Evolutionary conservation across 2,797 vertebrate species (phyloP), one percentile per base, ranked within the genome.

Genomic region (Cryptoblepharus egeriae): DNA sequence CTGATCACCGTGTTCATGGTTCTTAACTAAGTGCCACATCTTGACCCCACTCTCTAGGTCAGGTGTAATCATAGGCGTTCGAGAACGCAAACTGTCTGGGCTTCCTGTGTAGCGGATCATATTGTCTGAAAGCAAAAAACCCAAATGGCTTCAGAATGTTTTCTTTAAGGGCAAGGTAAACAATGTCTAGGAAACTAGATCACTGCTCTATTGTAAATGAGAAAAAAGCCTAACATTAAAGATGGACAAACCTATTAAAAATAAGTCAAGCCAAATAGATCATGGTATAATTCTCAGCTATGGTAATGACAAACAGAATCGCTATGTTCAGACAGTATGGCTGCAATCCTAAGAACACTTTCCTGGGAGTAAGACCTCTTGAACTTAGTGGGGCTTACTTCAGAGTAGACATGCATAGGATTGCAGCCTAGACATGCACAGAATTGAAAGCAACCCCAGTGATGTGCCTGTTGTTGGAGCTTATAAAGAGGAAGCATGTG

Each of bases 41-140:
- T 99, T 99, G 76, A 99, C 97, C 2, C 98, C 98, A 0, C 97
- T 99, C 88, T 99, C 98, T 87, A 98, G 94, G 95, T 99, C 98
- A 0, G 98, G 98, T 0, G 98, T 99, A 95, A 99, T 99, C 98
- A 99, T 99, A 45, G 98, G 98, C 0, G 98, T 97, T 78, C 98
- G 97, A 0, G 99, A 99, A 6, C 99, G 98, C 88, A 99, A 96
- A 91, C 98, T 99, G 94, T 99, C 99, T 0, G 99, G 99, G 87
- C 99, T 99, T 77, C 99, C 99, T 0, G 99, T 98, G 94, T 99
- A 99, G 85, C 98, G 97, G 93, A 99, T 99, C 98, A 99, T 99
- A 90, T 99, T 99, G 85, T 99, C 99, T 99, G 97, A 55, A 92
- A 74, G 60, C 0, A 80, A 4, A 88, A 5, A 15, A 22, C 30